A percentile compares a stretch with the other conserved stretches of the same genome.
phyloP scores from a whole-genome alignment of 2,113 vertebrate species.

The Rhinoderma darwinii region DNA sequence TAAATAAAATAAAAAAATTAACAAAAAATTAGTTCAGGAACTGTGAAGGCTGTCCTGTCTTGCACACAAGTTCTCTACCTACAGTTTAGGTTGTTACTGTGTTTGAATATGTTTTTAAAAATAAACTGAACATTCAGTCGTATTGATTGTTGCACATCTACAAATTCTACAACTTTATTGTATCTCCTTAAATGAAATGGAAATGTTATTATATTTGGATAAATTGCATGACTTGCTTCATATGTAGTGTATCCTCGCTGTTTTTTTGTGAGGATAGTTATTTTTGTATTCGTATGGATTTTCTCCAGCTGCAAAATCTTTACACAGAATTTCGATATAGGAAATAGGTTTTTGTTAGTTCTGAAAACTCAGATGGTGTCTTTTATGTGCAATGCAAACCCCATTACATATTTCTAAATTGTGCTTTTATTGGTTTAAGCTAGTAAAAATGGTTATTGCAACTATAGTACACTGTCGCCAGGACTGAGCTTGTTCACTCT shows the following conservation, averaged over 20 bases:
- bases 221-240: conserved; percentile 44
- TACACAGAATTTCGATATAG: conserved; percentile 26
- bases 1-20: conserved; percentile 1
- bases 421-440: neutral
- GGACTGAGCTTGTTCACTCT: neutral
- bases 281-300: conserved; percentile 56
- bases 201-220: conserved; percentile 36
- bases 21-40: conserved; percentile 2
- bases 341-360: conserved; percentile 28
- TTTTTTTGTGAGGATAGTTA: conserved; percentile 37
- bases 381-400: conserved; percentile 19
- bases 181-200: conserved; percentile 16
- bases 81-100: conserved; percentile 28
- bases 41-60: neutral
- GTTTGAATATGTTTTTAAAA: conserved; percentile 46
- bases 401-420: conserved; percentile 20
- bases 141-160: conserved; percentile 38
- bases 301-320: conserved; percentile 37
- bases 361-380: neutral
- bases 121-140: conserved; percentile 27
- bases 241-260: conserved; percentile 47
- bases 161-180: conserved; percentile 30
- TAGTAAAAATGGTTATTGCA: conserved; percentile 30
- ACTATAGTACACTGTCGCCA: neutral
- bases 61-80: neutral